Percentiles rank a stretch among this genome's conserved stretches.
Evolutionary conservation across 1,140 invertebrate species (phyloP).

Genomic region (Anoplolepis gracilipes): DNA sequence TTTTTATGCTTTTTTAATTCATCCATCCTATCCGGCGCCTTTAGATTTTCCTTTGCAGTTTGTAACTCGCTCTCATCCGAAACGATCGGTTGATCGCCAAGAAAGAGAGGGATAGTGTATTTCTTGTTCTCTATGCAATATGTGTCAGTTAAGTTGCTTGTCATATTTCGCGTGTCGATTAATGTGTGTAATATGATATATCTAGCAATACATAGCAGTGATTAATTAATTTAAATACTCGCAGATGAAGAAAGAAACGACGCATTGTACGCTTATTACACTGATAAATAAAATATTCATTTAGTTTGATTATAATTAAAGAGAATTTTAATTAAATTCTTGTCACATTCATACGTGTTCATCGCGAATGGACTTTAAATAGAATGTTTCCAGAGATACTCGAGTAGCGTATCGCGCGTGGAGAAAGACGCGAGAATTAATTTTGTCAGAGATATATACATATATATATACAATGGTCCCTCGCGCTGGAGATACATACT

Average conservation of each 20-base stretch:
- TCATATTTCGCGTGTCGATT: background rate
- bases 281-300: constrained; percentile 45
- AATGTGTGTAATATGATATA: constrained; percentile 1
- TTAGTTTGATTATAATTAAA: constrained; percentile 47
- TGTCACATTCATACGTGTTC: constrained; percentile 3
- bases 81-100: constrained; percentile 67
- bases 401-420: constrained; percentile 13
- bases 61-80: constrained; percentile 19
- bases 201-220: background rate
- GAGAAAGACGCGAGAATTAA: constrained; percentile 30
- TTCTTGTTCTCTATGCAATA: constrained; percentile 49
- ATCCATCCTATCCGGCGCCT: constrained; percentile 67
- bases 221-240: constrained; percentile 22
- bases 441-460: background rate
- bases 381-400: constrained; percentile 34
- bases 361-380: constrained; percentile 37
- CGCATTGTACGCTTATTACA: background rate
- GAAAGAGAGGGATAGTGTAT: too few species aligned
- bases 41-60: constrained; percentile 61
- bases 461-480: constrained; percentile 2
- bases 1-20: constrained; percentile 75
- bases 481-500: constrained; percentile 1
- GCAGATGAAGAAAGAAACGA: background rate
- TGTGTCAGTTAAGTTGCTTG: background rate
- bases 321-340: constrained; percentile 57